Base-by-base conservation (phyloP, 2,888 invertebrate species). In the Zygothrica quintamaculata region DNA sequence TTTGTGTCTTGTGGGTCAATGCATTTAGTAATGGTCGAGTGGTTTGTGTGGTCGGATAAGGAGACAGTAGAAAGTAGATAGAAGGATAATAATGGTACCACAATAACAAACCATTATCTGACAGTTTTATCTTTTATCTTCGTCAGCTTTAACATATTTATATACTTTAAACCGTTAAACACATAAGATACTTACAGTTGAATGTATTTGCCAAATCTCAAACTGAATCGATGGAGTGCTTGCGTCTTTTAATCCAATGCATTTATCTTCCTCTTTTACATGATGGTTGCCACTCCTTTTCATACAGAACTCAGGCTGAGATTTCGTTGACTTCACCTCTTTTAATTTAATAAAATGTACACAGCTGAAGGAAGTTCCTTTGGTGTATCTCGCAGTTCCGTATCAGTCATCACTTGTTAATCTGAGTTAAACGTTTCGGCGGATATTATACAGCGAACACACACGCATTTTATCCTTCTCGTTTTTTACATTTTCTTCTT, bases 381-480 rank as follows among this genome's bases (percentile, higher is more conserved):
- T 66, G 50, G 48, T 34, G 40, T 57, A 47, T 61, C 56, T 34
- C 6, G 31, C 52, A 57, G 58, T 34, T 42, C 15, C 37, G 62
- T 67, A 69, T 77, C 84, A 75, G 84, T 78, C 80, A 78, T 71
- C 80, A 76, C 74, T 81, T 78, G 81, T 81, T 81, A 81, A 84
- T 81, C 84, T 69, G 68, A 68, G 76, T 76, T 84, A 84, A 81
- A 81, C 84, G 80, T 81, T 80, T 76, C 81, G 68, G 73, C 76
- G 80, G 76, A 80, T 80, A 80, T 78, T 71, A 66, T 74, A 43
- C 61, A 55, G 44, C 61, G 51, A 52, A 61, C 58, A 57, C 33
- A 59, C n/a, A n/a, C n/a, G n/a, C n/a, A n/a, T n/a, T 16, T 53
- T 59, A 16, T 22, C 15, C 16, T 5, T 34, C 26, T 12, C 16